Evolutionary conservation across 2,888 invertebrate genomes (phyloP), one percentile per base, ranked within the genome.

Genomic region (Pocota personata): DNA sequence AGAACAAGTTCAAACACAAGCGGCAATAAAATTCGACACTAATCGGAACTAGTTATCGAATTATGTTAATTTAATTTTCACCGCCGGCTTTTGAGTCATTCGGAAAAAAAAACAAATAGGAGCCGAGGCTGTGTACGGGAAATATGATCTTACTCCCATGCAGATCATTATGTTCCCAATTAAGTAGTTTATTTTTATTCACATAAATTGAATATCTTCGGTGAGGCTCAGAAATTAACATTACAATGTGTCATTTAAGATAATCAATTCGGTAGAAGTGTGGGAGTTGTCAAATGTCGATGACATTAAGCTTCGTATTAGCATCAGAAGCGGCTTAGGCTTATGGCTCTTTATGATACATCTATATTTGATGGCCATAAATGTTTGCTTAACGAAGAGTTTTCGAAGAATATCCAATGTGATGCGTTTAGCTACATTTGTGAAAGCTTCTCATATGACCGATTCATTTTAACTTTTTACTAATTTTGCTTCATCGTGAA

Each of bases 1-100:
- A 72, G 27, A 72, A 72, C 72, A 37, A 50, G 48, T 60, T 12
- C 57, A 32, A 24, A 35, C 58, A 35, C 71, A 58, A 58, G 58
- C 57, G 58, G 21, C 32, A 24, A 35, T 35, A 24, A 52, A 58
- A 27, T 27, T 19, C 10, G 46, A 58, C n/a, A 58, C 46, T 46
- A 58, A 46, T 71, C 19, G 21, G 43, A 57, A 46, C 57, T 69
- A 32, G 46, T 57, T 58, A 46, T 46, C 21, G 24, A 46, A 30
- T 69, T 67, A 67, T 67, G 21, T 16, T 52, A 8, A 52, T 14
- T 30, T 1, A 40, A 19, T 67, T 27, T 50, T 35, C 35, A 24
- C 66, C 35, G 67, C 66, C 35, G 67, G 52, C 55, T 27, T 27
- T 55, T 30, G 55, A 32, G 40, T 43, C 30, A 57, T 19, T 55